A percentile compares a stretch with the other conserved stretches of the same genome.
Evolutionary conservation across 2,797 vertebrate species (phyloP).

Genomic region (Oreochromis grahami): DNA sequence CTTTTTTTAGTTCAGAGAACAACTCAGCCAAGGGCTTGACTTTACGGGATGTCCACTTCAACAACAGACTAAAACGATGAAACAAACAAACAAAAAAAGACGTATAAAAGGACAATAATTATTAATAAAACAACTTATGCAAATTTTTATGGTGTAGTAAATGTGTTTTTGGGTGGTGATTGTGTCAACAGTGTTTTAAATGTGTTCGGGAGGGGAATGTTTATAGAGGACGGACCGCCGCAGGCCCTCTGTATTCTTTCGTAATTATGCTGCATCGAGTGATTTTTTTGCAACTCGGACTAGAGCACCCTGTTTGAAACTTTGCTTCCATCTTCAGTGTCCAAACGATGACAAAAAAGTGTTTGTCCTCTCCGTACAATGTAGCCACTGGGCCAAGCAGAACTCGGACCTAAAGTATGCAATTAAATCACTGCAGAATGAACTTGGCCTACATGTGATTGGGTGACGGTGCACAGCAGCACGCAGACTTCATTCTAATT

Average conservation of each 20-base stretch:
- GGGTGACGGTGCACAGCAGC: constrained; percentile 25
- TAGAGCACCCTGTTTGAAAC: constrained; percentile 11
- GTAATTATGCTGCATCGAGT: constrained; percentile 18
- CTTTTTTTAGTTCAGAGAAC: constrained; percentile 68
- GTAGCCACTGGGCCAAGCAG: constrained; percentile 50
- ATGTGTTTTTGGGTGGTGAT: constrained; percentile 66
- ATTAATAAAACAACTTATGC: constrained; percentile 85
- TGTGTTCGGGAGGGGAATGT: not conserved
- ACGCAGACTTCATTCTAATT: constrained; percentile 67
- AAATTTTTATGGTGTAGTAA: constrained; percentile 74
- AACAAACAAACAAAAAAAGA: constrained; percentile 22
- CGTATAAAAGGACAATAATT: constrained; percentile 77
- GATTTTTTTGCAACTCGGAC: not conserved
- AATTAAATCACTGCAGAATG: constrained; percentile 71
- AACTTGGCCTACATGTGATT: constrained; percentile 55
- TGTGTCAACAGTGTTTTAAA: constrained; percentile 26
- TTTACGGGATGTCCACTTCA: constrained; percentile 84
- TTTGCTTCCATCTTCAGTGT: constrained; percentile 3
- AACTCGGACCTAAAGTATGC: constrained; percentile 66
- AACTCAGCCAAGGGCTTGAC: constrained; percentile 86
- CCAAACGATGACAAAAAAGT: constrained; percentile 36
- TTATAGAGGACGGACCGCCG: not conserved
- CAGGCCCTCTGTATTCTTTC: not conserved
- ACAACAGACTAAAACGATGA: constrained; percentile 64
- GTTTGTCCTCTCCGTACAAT: constrained; percentile 53